phyloP scores from a whole-genome alignment of 2,797 vertebrate genomes.

The Chrosomus eos region DNA sequence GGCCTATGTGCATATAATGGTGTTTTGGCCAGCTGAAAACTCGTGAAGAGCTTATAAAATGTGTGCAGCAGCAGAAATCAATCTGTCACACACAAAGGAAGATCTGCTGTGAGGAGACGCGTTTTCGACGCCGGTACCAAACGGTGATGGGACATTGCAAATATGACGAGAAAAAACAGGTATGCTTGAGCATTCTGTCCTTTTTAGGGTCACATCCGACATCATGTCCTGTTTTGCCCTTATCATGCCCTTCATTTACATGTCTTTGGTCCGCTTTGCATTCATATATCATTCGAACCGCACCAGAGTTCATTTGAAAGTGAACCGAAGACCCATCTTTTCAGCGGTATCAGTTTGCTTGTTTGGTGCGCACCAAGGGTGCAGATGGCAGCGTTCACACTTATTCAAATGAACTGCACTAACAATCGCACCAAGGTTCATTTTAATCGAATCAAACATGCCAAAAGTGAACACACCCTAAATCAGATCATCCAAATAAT shows the following conservation, averaged over 20 bases:
- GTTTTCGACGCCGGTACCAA: not conserved
- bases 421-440: not conserved
- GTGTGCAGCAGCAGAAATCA: not conserved
- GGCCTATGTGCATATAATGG: not conserved
- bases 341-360: not conserved
- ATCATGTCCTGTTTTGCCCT: not conserved
- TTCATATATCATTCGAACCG: not conserved
- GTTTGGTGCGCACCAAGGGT: too few species aligned
- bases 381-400: not conserved
- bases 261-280: not conserved
- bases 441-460: not conserved
- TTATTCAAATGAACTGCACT: not conserved
- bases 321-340: too few species aligned
- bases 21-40: not conserved
- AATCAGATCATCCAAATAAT: not conserved
- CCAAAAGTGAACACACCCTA: not conserved
- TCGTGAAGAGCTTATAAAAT: not conserved
- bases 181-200: not conserved
- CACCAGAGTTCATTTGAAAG: not conserved
- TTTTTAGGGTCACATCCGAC: not conserved
- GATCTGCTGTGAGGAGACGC: not conserved
- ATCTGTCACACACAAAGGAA: not conserved
- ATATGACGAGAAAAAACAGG: not conserved
- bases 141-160: not conserved
- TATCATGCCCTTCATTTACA: too few species aligned